Conservation (phyloP, 2,797 vertebrate species). For the Morus bassanus region DNA sequence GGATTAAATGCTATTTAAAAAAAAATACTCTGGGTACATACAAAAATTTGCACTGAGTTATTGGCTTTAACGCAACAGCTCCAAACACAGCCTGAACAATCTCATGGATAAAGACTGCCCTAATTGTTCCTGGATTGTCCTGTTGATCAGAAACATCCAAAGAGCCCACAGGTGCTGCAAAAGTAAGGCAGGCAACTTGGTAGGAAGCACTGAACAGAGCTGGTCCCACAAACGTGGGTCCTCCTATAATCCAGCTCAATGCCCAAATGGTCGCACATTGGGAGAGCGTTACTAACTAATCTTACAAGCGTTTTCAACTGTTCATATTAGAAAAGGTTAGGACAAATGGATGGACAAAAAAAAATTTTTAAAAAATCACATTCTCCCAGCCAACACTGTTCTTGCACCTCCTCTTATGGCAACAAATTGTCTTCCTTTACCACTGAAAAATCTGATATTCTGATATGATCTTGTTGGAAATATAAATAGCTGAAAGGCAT, state of each 20-base stretch:
- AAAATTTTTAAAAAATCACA: background rate
- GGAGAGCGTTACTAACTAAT: background rate
- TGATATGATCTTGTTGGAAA: background rate
- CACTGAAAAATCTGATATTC: background rate
- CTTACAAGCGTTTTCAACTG: background rate
- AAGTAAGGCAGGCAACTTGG: background rate
- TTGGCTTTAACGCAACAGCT: background rate
- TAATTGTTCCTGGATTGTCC: background rate
- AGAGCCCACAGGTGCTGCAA: background rate
- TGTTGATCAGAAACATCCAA: background rate
- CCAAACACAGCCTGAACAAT: background rate
- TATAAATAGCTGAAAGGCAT: background rate
- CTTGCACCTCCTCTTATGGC: background rate
- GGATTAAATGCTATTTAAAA: background rate
- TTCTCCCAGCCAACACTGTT: background rate
- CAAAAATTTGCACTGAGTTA: background rate
- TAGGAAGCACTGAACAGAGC: background rate
- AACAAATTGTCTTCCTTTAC: background rate
- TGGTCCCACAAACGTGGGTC: background rate
- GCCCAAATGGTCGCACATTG: too few species aligned
- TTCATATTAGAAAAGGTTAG: background rate
- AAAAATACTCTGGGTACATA: background rate
- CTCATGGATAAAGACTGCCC: background rate
- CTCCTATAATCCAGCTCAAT: background rate
- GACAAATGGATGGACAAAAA: background rate